A percentile compares a stretch with the other conserved stretches of the same genome.
These are phyloP conservation scores for Lutra lutra DNA, from an alignment of 2,797 vertebrate genomes.

Conservation along the genomic window DNA sequence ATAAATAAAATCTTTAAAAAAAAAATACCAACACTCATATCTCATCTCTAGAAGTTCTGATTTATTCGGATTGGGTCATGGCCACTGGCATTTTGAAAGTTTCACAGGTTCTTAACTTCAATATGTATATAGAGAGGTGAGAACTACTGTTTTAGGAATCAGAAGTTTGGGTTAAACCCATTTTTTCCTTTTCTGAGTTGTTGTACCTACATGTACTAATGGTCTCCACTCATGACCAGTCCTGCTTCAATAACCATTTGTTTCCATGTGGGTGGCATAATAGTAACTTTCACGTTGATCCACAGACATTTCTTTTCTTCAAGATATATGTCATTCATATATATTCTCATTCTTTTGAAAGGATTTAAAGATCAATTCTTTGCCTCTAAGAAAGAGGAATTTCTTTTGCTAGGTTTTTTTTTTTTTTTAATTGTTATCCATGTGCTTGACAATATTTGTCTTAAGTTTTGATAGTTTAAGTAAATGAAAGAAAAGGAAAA, in stretches of 20 bases:
- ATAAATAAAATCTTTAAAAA: too few relatives aligned
- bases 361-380: not conserved
- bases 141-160: not conserved
- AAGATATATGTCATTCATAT: not conserved
- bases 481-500: not conserved
- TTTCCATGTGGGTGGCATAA: not conserved
- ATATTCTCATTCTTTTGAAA: not conserved
- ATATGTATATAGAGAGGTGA: not conserved
- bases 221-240: not conserved
- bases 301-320: not conserved
- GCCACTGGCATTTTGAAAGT: not conserved
- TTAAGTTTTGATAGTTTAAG: not conserved
- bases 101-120: not conserved
- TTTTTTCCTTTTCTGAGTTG: not conserved
- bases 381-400: not conserved
- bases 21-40: not conserved
- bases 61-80: not conserved
- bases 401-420: not conserved
- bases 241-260: not conserved
- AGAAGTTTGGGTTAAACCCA: not conserved
- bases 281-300: not conserved
- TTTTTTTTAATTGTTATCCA: not conserved
- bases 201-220: accelerated
- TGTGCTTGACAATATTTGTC: not conserved
- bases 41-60: not conserved